Conservation (phyloP, 2,797 vertebrate species). For the Chaetophractus vellerosus region DNA sequence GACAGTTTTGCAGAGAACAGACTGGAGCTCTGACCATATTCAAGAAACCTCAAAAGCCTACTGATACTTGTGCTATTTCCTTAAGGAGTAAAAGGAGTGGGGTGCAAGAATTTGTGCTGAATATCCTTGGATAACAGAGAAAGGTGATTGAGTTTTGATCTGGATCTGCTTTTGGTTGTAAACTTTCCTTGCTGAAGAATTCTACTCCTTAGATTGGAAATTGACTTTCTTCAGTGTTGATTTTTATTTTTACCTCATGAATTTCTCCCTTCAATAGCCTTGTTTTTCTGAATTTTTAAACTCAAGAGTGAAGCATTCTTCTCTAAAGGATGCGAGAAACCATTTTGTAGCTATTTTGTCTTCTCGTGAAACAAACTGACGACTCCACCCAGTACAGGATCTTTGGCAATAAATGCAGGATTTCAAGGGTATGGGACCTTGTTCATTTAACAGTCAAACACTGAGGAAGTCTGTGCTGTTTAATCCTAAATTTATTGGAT, state of each 20-base stretch:
- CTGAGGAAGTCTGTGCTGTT: conserved; percentile 75
- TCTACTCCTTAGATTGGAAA: background rate
- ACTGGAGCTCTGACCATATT: background rate
- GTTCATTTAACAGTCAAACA: conserved; percentile 49
- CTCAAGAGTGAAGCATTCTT: background rate
- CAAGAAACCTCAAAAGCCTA: background rate
- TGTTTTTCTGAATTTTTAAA: conserved; percentile 42
- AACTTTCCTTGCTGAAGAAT: conserved; percentile 40
- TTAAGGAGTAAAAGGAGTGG: background rate
- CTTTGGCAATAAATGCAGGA: conserved; percentile 64
- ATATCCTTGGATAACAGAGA: background rate
- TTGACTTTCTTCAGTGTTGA: background rate
- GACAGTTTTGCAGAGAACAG: background rate
- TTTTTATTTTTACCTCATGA: background rate
- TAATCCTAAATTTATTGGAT: conserved; percentile 71
- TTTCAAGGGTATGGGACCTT: conserved; percentile 54
- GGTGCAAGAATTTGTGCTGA: background rate
- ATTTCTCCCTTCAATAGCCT: background rate
- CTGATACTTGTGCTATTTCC: background rate
- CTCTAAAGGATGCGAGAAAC: conserved; percentile 28
- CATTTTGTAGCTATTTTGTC: conserved; percentile 1
- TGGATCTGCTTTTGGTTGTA: background rate
- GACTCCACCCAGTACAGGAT: conserved; percentile 70
- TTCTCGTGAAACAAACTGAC: conserved; percentile 35
- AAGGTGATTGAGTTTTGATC: background rate